Base-by-base conservation (phyloP, 2,888 invertebrate genomes). In the Cephus sareptanus region DNA sequence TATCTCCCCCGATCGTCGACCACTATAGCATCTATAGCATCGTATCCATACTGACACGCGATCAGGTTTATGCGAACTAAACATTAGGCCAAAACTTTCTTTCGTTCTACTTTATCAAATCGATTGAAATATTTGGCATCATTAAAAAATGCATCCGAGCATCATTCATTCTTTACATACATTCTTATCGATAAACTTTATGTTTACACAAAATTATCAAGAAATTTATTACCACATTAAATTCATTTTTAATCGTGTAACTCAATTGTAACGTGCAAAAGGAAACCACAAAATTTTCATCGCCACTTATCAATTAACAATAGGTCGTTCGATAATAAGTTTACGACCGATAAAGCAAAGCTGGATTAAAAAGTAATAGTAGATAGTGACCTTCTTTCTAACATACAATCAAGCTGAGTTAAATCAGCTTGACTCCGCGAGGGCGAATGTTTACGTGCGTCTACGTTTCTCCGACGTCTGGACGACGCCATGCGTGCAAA, bases 1-100 rank as follows among this genome's bases (percentile, higher is more conserved):
- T 85, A 85, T 86, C 86, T 89, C 87, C 88, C 89, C 85, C 86
- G 87, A 88, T 85, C 85, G 84, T 86, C 87, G 85, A 85, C 85
- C 85, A 83, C 85, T 83, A 85, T 83, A 77, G 83, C 82, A 33
- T 31, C 82, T 81, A 81, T 80, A 84, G 80, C 82, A 81, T 80
- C 74, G 74, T 74, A 30, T 37, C n/a, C 34, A 37, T 23, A 75
- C 23, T 56, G 56, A 56, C 71, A 34, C 71, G 71, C 71, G 31
- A 71, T 71, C 71, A 34, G n/a, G 71, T 34, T 31, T 71, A 71
- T 34, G 56, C 56, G 56, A 56, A 23, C 56, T 56, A 56, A 56
- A 56, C 56, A 56, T 56, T 56, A 56, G 56, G 23, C 23, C 9
- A 9, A 56, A 56, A 23, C 56, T 56, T 56, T 56, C 56, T 56